Percentiles rank a stretch among this genome's conserved stretches.
These are phyloP conservation scores for Micrastur ruficollis DNA, from an alignment of 2,797 vertebrate genomes.

Conservation along the genomic window DNA sequence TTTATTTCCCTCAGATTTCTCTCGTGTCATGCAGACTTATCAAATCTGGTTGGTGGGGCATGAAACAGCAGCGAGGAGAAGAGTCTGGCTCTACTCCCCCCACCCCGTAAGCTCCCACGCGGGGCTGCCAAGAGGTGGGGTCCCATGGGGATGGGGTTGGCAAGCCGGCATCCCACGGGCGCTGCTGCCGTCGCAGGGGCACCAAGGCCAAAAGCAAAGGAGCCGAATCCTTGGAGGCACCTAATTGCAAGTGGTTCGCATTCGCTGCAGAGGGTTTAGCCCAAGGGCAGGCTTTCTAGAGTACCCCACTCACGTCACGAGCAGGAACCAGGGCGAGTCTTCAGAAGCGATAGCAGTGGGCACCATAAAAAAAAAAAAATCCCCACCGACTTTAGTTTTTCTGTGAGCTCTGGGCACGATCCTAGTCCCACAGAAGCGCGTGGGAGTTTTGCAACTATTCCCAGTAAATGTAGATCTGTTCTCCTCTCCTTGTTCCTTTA, in stretches of 20 bases:
- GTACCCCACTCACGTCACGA: accelerated
- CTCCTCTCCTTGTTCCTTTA: neutral
- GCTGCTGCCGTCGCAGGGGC: accelerated
- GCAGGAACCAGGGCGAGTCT: neutral
- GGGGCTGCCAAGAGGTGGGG: neutral
- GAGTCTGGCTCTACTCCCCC: neutral
- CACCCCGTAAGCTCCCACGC: accelerated
- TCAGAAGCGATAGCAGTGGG: accelerated
- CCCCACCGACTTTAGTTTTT: neutral
- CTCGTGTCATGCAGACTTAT: neutral
- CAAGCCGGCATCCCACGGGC: accelerated
- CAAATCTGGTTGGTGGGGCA: neutral
- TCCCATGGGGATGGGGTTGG: accelerated
- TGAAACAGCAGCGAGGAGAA: neutral
- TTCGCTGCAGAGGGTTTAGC: neutral
- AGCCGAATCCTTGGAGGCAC: neutral
- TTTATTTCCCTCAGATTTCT: neutral
- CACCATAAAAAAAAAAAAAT: neutral
- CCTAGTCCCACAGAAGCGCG: neutral
- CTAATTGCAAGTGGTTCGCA: neutral
- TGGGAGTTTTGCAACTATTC: neutral
- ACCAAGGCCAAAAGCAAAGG: neutral
- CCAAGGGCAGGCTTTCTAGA: neutral
- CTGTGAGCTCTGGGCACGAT: neutral
- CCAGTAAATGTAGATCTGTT: neutral